A percentile compares a stretch with the other conserved stretches of the same genome.
These are phyloP conservation scores for Episyrphus balteatus DNA, from an alignment of 1,140 invertebrate genomes.

Conservation along the genomic window DNA sequence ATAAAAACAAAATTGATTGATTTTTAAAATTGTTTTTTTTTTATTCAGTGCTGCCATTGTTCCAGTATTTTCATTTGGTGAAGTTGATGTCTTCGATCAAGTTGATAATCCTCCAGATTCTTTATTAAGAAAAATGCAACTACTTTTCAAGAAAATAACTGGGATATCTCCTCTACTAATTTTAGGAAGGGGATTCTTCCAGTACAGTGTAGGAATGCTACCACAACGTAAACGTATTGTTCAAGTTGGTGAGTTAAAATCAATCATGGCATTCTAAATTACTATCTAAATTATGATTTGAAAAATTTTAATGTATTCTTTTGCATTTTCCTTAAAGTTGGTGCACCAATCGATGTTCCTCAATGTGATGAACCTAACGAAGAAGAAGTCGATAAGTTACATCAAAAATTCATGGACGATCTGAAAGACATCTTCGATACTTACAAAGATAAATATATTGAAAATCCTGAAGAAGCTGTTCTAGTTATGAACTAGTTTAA, in stretches of 20 bases:
- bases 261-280: too few species aligned
- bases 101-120: conserved; percentile 60
- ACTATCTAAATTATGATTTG: too few species aligned
- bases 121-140: conserved; percentile 54
- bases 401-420: conserved; percentile 57
- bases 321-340: conserved; percentile 53
- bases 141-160: conserved; percentile 51
- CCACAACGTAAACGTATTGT: conserved; percentile 66
- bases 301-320: conserved; percentile 4
- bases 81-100: conserved; percentile 79
- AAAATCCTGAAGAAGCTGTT: conserved; percentile 42
- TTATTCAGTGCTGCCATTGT: conserved; percentile 72
- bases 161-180: conserved; percentile 72
- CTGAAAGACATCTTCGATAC: conserved; percentile 66
- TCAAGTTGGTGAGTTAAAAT: conserved; percentile 61
- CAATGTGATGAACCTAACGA: conserved; percentile 55
- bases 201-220: conserved; percentile 77
- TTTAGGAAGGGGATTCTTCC: conserved; percentile 76
- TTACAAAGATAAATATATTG: conserved; percentile 65
- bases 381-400: conserved; percentile 65
- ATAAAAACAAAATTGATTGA: background rate
- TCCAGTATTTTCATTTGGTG: conserved; percentile 84
- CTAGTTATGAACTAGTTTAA: conserved; percentile 18
- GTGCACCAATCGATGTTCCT: conserved; percentile 64
- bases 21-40: conserved; percentile 19